These are phyloP conservation scores for Nomada flava DNA, from an alignment of 2,888 invertebrate species.

Conservation along the genomic window DNA sequence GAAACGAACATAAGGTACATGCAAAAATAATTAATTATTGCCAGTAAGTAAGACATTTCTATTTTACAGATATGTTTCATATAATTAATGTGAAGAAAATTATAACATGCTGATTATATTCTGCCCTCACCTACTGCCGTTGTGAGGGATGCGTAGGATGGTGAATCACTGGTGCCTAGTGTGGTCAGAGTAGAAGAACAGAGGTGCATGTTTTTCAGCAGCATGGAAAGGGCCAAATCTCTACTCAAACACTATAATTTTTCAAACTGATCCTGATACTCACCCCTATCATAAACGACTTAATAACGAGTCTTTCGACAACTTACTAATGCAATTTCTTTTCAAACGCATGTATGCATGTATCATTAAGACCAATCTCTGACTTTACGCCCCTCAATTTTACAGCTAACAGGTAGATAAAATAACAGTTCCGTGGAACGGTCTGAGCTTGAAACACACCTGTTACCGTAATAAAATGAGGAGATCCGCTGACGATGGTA, in stretches of 20 bases:
- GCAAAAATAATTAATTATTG: slow-evolving; percentile 39
- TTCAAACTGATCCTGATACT: slow-evolving; percentile 69
- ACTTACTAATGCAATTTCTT: slow-evolving; percentile 71
- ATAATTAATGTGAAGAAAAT: slow-evolving; percentile 43
- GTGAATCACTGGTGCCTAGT: slow-evolving; percentile 83
- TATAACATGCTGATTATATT: slow-evolving; percentile 75
- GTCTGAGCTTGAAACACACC: slow-evolving; percentile 83
- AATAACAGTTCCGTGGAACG: background rate
- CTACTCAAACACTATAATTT: slow-evolving; percentile 76
- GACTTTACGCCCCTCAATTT: background rate
- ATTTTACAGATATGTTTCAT: slow-evolving; percentile 32
- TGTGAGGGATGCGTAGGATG: slow-evolving; percentile 85
- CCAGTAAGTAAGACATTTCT: slow-evolving; percentile 6
- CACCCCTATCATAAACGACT: slow-evolving; percentile 54
- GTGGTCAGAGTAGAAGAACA: slow-evolving; percentile 78
- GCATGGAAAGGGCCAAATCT: slow-evolving; percentile 77
- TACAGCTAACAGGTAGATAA: background rate
- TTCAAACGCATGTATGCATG: background rate
- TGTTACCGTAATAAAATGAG: slow-evolving; percentile 90
- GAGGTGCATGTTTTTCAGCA: slow-evolving; percentile 78
- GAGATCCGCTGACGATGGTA: slow-evolving; percentile 84
- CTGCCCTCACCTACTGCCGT: slow-evolving; percentile 84
- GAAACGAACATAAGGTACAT: slow-evolving; percentile 21
- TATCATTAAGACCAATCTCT: slow-evolving; percentile 9
- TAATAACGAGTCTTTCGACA: slow-evolving; percentile 24